Conservation (phyloP, 2,113 vertebrate genomes). For the Cromileptes altivelis region DNA sequence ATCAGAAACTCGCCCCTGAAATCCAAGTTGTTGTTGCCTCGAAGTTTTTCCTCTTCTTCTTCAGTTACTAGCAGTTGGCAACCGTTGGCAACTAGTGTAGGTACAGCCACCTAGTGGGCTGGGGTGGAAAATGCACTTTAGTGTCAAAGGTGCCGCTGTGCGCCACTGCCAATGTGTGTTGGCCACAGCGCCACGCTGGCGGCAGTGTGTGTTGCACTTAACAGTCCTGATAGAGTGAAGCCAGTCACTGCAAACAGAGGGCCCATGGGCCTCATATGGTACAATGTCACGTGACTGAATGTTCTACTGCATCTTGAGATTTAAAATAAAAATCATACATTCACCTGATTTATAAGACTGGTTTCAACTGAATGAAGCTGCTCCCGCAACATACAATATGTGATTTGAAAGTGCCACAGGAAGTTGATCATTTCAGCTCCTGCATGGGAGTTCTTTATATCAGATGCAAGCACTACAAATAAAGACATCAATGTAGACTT, state of each 20-base stretch:
- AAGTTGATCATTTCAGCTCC: not conserved
- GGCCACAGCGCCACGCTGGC: too few relatives aligned
- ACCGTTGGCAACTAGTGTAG: too few relatives aligned
- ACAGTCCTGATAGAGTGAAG: not conserved
- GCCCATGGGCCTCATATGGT: not conserved
- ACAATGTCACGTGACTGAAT: conserved; percentile 9
- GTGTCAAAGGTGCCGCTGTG: too few relatives aligned
- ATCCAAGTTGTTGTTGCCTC: too few relatives aligned
- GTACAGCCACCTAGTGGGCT: too few relatives aligned
- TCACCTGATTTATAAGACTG: conserved; percentile 25
- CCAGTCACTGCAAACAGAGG: not conserved
- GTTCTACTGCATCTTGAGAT: conserved; percentile 9
- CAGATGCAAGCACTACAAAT: conserved; percentile 4
- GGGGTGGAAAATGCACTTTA: too few relatives aligned
- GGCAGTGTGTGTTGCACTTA: too few relatives aligned
- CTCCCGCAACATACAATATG: not conserved
- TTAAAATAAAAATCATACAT: not conserved
- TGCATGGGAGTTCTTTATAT: not conserved
- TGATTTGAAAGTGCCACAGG: conserved; percentile 1
- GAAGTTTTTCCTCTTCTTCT: too few relatives aligned
- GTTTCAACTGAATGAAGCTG: not conserved
- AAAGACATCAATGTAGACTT: conserved; percentile 10
- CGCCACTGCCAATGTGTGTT: too few relatives aligned
- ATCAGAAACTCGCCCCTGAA: too few relatives aligned
- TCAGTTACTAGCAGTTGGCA: too few relatives aligned